phyloP scores from a whole-genome alignment of 2,113 vertebrate species.

The Ceratotherium simum region DNA sequence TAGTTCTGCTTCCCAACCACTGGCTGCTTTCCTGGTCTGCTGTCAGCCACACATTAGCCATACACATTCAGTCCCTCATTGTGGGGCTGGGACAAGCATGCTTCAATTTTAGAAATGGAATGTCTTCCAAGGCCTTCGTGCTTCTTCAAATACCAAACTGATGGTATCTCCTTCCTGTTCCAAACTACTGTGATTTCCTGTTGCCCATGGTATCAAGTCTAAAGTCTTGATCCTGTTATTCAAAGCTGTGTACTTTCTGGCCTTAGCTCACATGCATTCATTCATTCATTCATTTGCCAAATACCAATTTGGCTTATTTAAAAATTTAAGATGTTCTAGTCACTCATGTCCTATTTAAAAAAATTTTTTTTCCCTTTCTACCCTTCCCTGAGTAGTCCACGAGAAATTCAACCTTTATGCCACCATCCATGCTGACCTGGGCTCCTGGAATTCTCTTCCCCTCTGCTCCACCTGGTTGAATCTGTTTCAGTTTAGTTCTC shows the following conservation, averaged over 20 bases:
- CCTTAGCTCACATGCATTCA: neutral
- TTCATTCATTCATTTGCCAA: neutral
- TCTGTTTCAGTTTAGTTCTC: neutral
- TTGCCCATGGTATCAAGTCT: too few relatives aligned
- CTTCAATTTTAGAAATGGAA: neutral
- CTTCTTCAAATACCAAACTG: neutral
- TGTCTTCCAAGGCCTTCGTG: neutral
- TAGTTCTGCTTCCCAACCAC: neutral
- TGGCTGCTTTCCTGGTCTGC: neutral
- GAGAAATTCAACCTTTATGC: neutral
- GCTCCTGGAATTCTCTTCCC: neutral
- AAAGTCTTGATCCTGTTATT: neutral
- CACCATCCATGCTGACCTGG: neutral
- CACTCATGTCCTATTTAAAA: neutral
- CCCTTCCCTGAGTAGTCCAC: neutral
- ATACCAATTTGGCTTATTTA: neutral
- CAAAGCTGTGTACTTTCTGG: neutral
- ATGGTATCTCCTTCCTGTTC: neutral
- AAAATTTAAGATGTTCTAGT: neutral
- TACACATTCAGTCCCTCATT: rapidly evolving
- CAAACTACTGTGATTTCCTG: neutral
- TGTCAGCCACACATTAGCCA: rapidly evolving
- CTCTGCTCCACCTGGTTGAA: neutral
- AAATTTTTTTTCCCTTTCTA: neutral
- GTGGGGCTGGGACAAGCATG: neutral